Evolutionary conservation across 1,140 invertebrate genomes (phyloP), one percentile per base, ranked within the genome.

Genomic region (Neodiprion virginianus): DNA sequence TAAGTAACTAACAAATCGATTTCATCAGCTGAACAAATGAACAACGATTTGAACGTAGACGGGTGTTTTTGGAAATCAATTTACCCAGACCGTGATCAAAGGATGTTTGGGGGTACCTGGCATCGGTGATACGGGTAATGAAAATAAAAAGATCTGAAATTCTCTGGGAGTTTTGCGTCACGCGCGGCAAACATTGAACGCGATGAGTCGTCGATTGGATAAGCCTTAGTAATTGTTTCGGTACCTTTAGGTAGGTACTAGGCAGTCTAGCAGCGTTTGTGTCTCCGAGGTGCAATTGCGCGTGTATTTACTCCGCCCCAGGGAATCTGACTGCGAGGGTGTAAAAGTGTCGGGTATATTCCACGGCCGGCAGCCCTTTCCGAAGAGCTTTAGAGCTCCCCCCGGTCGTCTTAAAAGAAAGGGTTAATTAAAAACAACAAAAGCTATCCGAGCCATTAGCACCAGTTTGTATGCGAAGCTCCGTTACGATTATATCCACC

Each of bases 391-490:
- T 82, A 82, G 79, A 80, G 81, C 72, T 85, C 83, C 83, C 84
- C 76, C 77, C 75, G 83, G 80, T 72, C 81, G 83, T 85, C 86
- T 87, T 87, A 81, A 84, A 89, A 88, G 86, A 88, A 89, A 88
- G 88, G 88, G 88, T 89, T 88, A 88, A 89, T 88, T 88, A 89
- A 89, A 88, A 89, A 89, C 83, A 89, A 88, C 86, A 88, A 89
- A 89, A 88, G 88, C 86, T 81, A 86, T 87, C 81, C 83, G 79
- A 78, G 84, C 86, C 83, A 88, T 89, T 89, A 89, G 85, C 86
- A 85, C 82, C 84, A 84, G 88, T 89, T 89, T 88, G 87, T 88
- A 88, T 89, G 87, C 88, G 83, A 82, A 76, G 74, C 84, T 7
- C 28, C 8, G 79, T 87, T 86, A 85, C 81, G 81, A 83, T 88